A percentile compares a stretch with the other conserved stretches of the same genome.
These are phyloP conservation scores for Drosophila buzzatii DNA, from an alignment of 2,888 invertebrate species.

Conservation along the genomic window DNA sequence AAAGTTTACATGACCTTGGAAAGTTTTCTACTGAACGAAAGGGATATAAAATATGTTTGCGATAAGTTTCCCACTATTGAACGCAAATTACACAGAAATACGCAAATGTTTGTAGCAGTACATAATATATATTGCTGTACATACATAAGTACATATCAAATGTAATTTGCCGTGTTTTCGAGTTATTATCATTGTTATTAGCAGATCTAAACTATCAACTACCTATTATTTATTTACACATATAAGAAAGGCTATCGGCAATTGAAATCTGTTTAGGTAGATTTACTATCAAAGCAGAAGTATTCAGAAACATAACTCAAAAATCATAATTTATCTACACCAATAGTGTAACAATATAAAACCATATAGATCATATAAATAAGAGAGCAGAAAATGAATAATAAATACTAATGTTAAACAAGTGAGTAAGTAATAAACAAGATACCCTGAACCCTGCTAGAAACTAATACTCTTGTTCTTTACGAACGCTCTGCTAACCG, in stretches of 20 bases:
- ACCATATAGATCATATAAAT: no score
- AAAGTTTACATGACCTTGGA: slow-evolving; percentile 64
- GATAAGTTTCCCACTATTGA: slow-evolving; percentile 41
- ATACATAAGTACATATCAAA: not conserved
- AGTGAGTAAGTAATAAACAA: no score
- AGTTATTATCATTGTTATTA: not conserved
- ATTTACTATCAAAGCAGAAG: no score
- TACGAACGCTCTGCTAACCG: no score
- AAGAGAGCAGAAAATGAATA: no score
- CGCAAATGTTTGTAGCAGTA: not conserved
- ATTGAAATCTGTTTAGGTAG: no score
- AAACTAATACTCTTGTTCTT: no score
- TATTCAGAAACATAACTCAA: no score
- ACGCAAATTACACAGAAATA: not conserved
- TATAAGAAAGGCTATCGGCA: not conserved
- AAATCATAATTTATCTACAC: no score
- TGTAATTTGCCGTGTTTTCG: not conserved
- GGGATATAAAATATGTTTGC: slow-evolving; percentile 57
- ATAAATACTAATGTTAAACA: no score
- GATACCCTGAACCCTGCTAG: no score
- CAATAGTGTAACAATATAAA: no score
- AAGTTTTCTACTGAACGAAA: slow-evolving; percentile 55
- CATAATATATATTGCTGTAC: not conserved
- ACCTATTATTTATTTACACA: not conserved
- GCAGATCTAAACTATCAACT: not conserved